Base-by-base conservation (phyloP, 2,888 invertebrate species). In the Steromphala cineraria region DNA sequence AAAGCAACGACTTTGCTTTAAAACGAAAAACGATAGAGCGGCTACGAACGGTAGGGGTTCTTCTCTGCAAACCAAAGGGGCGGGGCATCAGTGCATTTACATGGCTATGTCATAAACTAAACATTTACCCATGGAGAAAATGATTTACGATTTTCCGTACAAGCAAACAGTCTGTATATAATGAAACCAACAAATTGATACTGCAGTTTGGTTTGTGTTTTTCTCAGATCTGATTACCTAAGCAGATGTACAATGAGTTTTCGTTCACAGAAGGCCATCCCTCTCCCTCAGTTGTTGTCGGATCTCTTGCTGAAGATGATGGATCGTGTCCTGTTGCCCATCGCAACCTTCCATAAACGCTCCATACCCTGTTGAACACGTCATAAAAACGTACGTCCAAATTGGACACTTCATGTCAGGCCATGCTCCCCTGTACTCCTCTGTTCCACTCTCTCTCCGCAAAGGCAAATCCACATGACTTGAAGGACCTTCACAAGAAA, bases 91-190 rank as follows among this genome's bases (percentile, higher is more conserved):
- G 71, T 71, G 71, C 71, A 13, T 71, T 19, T 31, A 17, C 71
- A 71, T 36, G 28, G 71, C 19, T 7, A 31, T 71, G 28, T 71
- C 71, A 71, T 71, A 71, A 71, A 71, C 71, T 31, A 36, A 28
- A 40, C 71, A 56, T 56, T 56, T 56, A 56, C 56, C 56, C 56
- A 56, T 56, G 19, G 40, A 71, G 40, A 36, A 71, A 36, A n/a
- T 31, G 71, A 71, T 71, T 71, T 71, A 71, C 36, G 31, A 40
- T 31, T 40, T 71, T 71, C 71, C 36, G 71, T 71, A 71, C 71
- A 71, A 71, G 71, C 71, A 71, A 71, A 71, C 71, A 36, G 71
- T 71, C 71, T 71, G 71, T 71, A 71, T 71, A 71, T 71, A 71
- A 71, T 71, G 71, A 36, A 71, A 71, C 71, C 40, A 71, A 71